Base-by-base conservation (phyloP, 1,140 invertebrate genomes). In the Psilanteris sp. region DNA sequence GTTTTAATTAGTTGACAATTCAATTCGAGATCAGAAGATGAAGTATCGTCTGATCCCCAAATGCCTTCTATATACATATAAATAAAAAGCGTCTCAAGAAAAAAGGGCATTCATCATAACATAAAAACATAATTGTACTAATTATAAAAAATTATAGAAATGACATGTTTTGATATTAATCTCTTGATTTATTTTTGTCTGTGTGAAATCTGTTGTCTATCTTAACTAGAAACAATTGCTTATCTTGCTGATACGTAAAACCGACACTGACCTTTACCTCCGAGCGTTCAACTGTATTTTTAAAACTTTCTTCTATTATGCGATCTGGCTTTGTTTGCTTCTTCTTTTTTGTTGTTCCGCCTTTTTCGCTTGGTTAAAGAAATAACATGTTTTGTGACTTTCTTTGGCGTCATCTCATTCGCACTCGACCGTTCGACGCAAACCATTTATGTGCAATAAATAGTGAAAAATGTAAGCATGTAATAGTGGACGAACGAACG, bases 391-490 rank as follows among this genome's bases (percentile, higher is more conserved):
- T 59, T 70, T 52, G 10, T 13, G 10, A 43, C 62, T 54, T 54
- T 52, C 44, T 32, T 61, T 27, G 29, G 46, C 44, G 11, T 46
- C 27, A 13, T 54, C 44, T 70, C 59, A 36, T 59, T 59, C 34
- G 41, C 66, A 50, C 44, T 59, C 36, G 18, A 34, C 52, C 50
- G 59, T 59, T 4, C 20, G 16, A 54, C 22, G 15, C 9, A 20
- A 24, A 61, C 16, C 67, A 71, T 71, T 71, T 54, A 62, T 71
- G n/a, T 43, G 26, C 36, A 32, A 41, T 44, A 52, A 61, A 71
- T 71, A 61, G 54, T 43, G 52, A 41, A 70, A 67, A 46, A 55
- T 52, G 43, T 14, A 29, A 57, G 32, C 43, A 43, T 41, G 44
- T 70, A 59, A 43, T 52, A 26, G 27, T 29, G 61, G 20, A 66